Evolutionary conservation across 2,888 invertebrate species (phyloP), one percentile per base, ranked within the genome.

Genomic region (Ectemnius lituratus): DNA sequence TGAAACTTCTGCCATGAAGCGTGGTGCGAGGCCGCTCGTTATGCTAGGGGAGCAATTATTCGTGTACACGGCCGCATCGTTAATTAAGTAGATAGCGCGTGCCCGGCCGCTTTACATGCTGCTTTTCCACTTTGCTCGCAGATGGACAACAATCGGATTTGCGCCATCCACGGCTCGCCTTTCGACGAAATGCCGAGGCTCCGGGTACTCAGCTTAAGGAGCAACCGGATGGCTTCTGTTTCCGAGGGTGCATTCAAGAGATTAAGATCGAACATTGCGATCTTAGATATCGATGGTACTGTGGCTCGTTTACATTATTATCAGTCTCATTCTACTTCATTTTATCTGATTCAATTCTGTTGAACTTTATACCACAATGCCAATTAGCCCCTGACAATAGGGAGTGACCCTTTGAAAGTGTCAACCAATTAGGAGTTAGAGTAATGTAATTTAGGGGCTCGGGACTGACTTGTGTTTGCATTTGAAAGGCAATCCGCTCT

Each of bases 101-200:
- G 37, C 70, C 23, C 23, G 23, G 23, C 23, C 70, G 62, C 52
- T 82, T 82, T 77, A 77, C 73, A 77, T 64, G 73, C 57, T 18
- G 37, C 37, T 59, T 61, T 20, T n/a, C 46, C 45, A 46, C 18
- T 67, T 69, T 72, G 23, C 59, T 27, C 47, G 46, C 82, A 93
- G 92, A 93, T 97, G 92, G 96, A 97, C 88, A 95, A 96, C 90
- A 97, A 97, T 91, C 92, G 94, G 75, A 95, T 97, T 84, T 97
- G 97, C 88, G 93, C 94, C 62, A 95, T 97, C 65, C 94, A 94
- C 84, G 96, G 95, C 2, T 93, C 94, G 37, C 96, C 96, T 1
- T 97, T 97, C 89, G 95, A 96, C 87, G 94, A 94, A 28, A 97
- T 97, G 97, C 95, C 96, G 2, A 93, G 97, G 70, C 89, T 97